Evolutionary conservation across 1,140 invertebrate species (phyloP), one percentile per base, ranked within the genome.

Genomic region (Trachymyrmex septentrionalis): DNA sequence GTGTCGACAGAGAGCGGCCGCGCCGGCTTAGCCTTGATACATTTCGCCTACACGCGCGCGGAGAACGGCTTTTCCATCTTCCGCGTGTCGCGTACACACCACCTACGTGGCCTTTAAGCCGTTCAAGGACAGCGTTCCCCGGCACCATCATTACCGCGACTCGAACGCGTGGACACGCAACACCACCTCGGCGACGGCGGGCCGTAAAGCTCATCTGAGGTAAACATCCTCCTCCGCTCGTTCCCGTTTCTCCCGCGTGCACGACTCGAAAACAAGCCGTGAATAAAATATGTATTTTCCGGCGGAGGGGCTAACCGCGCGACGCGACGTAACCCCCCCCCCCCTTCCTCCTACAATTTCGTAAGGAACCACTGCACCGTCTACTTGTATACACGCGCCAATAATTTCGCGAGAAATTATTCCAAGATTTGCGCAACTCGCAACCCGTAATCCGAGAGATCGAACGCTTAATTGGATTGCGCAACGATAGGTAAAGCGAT

Each of bases 21-120:
- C 84, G 85, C n/a, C n/a, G n/a, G n/a, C n/a, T 88, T 92, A 94
- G 92, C 94, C 94, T 95, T 94, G 94, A 95, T 95, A 95, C 90
- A 94, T 94, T 95, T 94, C 93, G 94, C 94, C 94, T 91, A 94
- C 94, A 87, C 93, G 85, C 90, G 50, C 88, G 92, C 73, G 89
- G 90, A 90, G 89, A 93, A 91, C 92, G 90, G 91, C 92, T 94
- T 94, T 94, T 94, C 91, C 92, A 94, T 94, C 94, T 95, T 95
- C 93, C 93, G 94, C 92, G 92, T 94, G 90, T 87, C 91, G 38
- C 38, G 86, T 89, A 91, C 93, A 91, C 93, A 92, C 93, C 93
- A 92, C 93, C 93, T 92, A 94, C 92, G 89, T 87, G 90, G 87
- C 87, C 88, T 87, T 81, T 85, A 89, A 50, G 77, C 88, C 85